Evolutionary conservation across 1,140 invertebrate genomes (phyloP).

Genomic region (Hylaeus anthracinus): DNA sequence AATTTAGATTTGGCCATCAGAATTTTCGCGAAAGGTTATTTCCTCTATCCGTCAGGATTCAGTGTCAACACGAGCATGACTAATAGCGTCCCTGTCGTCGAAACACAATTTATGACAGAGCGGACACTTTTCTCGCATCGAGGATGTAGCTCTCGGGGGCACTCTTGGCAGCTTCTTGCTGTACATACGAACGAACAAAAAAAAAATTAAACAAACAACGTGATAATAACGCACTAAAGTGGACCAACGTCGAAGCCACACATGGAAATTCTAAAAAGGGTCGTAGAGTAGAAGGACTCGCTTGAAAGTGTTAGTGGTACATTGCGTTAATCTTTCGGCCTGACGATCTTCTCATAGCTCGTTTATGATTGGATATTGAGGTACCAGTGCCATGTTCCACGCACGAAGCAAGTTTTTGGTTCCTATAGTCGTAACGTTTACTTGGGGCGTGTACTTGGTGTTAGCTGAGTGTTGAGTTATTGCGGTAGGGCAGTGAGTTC

Average conservation of each 20-base stretch:
- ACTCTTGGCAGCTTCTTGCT: no score
- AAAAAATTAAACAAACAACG: constrained; percentile 23
- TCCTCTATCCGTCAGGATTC: no score
- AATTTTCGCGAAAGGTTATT: no score
- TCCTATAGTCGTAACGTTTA: not conserved
- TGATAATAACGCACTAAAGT: constrained; percentile 65
- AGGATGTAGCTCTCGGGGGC: no score
- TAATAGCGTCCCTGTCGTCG: not conserved
- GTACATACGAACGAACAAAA: not conserved
- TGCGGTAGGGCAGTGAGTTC: no score
- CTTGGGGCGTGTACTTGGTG: no score
- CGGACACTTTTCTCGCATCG: no score
- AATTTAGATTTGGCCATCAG: no score
- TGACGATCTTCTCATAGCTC: constrained; percentile 11
- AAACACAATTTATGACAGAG: not conserved
- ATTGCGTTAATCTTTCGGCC: constrained; percentile 58
- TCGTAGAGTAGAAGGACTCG: constrained; percentile 62
- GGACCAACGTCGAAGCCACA: constrained; percentile 66
- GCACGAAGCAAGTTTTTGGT: not conserved
- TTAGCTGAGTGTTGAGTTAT: no score
- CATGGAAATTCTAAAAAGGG: constrained; percentile 63
- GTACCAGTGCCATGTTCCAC: not conserved
- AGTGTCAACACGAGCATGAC: no score
- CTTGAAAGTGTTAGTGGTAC: constrained; percentile 65
- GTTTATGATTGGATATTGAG: no score